Evolutionary conservation across 1,140 invertebrate genomes (phyloP).

Genomic region (Anthonomus grandis): DNA sequence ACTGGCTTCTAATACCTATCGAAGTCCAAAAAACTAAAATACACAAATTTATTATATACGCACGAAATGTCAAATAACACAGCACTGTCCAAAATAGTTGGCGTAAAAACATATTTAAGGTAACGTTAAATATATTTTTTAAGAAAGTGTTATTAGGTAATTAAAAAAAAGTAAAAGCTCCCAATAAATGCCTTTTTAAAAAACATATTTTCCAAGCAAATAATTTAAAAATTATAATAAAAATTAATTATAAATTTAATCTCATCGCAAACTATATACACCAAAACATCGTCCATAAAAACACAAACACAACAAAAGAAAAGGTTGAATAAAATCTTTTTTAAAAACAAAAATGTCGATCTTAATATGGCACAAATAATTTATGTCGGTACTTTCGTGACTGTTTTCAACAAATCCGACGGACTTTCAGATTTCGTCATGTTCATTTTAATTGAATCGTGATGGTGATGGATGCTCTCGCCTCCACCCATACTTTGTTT

Average conservation of each 20-base stretch:
- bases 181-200: no score
- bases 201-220: background rate
- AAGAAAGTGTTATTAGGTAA: no score
- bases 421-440: constrained; percentile 42
- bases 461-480: constrained; percentile 58
- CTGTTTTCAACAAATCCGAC: constrained; percentile 47
- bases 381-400: constrained; percentile 53
- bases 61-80: constrained; percentile 5
- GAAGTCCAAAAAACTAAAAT: constrained; percentile 20
- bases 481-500: constrained; percentile 52
- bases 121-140: no score
- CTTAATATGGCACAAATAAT: constrained; percentile 23
- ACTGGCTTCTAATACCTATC: constrained; percentile 9
- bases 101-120: no score
- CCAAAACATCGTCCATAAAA: constrained; percentile 16
- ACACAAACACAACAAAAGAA: constrained; percentile 27
- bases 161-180: no score
- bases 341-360: constrained; percentile 11
- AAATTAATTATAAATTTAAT: background rate
- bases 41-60: background rate
- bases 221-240: background rate
- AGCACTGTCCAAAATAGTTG: constrained; percentile 2
- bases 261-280: constrained; percentile 23
- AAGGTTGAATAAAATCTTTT: constrained; percentile 6
- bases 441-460: constrained; percentile 54